phyloP scores from a whole-genome alignment of 2,113 vertebrate genomes.

The Carollia perspicillata region DNA sequence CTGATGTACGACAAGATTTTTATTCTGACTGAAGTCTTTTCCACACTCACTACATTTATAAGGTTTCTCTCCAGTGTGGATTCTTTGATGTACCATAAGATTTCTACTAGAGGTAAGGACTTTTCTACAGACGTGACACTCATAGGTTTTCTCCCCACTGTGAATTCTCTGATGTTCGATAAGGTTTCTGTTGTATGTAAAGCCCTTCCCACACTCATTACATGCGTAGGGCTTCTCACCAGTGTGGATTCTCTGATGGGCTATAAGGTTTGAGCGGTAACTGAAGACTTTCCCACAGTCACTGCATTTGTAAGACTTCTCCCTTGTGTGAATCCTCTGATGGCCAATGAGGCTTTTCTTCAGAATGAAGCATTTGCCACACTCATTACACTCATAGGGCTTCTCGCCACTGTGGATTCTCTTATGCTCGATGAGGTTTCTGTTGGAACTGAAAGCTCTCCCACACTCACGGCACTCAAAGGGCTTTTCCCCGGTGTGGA shows the following conservation, averaged over 20 bases:
- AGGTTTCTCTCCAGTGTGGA: constrained; percentile 67
- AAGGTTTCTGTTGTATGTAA: constrained; percentile 69
- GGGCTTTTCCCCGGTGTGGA: constrained; percentile 73
- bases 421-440: constrained; percentile 73
- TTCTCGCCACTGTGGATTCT: constrained; percentile 73
- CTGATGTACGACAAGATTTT: constrained; percentile 68
- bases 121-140: constrained; percentile 66
- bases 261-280: constrained; percentile 68
- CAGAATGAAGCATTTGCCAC: constrained; percentile 69
- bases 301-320: constrained; percentile 67
- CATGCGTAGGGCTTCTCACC: constrained; percentile 72
- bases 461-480: constrained; percentile 70
- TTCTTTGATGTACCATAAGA: constrained; percentile 66
- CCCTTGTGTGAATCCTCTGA: constrained; percentile 67
- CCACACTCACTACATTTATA: constrained; percentile 66
- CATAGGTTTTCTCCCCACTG: constrained; percentile 70
- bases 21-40: constrained; percentile 73
- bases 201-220: constrained; percentile 68
- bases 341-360: constrained; percentile 69
- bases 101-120: constrained; percentile 70
- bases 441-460: constrained; percentile 71
- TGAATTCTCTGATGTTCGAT: constrained; percentile 73
- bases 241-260: constrained; percentile 69
- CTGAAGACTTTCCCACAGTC: constrained; percentile 73
- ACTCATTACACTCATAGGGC: constrained; percentile 68